Percentiles rank a stretch among this genome's conserved stretches.
phyloP scores from a whole-genome alignment of 2,113 vertebrate genomes.

The Zosterops lateralis region DNA sequence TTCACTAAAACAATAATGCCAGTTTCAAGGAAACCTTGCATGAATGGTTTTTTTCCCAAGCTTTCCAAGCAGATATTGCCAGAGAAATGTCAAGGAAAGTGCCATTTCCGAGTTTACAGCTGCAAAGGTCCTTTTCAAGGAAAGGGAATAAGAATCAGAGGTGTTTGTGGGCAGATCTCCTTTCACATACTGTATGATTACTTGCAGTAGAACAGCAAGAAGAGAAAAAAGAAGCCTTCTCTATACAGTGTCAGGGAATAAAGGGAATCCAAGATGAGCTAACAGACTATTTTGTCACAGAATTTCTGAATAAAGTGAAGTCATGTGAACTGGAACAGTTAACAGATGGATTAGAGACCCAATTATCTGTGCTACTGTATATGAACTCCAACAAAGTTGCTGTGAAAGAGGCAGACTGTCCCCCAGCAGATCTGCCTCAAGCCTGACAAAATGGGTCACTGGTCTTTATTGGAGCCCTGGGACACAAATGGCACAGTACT shows the following conservation, averaged over 20 bases:
- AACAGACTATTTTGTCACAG: conserved; percentile 16
- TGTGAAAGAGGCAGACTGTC: conserved; percentile 1
- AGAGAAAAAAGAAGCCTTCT: conserved; percentile 26
- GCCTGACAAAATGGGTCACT: not conserved
- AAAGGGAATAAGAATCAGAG: conserved; percentile 2
- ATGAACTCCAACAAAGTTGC: not conserved
- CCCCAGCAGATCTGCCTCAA: not conserved
- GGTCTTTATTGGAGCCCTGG: not conserved
- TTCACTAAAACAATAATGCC: not conserved
- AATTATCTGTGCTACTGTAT: conserved; percentile 28
- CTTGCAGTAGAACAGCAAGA: not conserved
- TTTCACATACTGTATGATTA: conserved; percentile 40
- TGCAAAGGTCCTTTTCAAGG: not conserved
- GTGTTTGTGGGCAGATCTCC: not conserved
- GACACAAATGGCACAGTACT: not conserved
- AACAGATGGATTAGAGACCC: conserved; percentile 43
- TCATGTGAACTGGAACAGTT: conserved; percentile 43
- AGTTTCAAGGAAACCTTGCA: not conserved
- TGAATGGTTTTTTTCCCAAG: not conserved
- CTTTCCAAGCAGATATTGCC: not conserved
- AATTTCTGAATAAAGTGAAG: conserved; percentile 46
- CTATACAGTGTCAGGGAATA: not conserved
- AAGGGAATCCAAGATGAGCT: conserved; percentile 15
- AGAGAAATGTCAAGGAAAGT: not conserved
- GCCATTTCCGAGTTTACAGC: not conserved